phyloP scores from a whole-genome alignment of 2,888 invertebrate species.

The Drosophila algonquin region DNA sequence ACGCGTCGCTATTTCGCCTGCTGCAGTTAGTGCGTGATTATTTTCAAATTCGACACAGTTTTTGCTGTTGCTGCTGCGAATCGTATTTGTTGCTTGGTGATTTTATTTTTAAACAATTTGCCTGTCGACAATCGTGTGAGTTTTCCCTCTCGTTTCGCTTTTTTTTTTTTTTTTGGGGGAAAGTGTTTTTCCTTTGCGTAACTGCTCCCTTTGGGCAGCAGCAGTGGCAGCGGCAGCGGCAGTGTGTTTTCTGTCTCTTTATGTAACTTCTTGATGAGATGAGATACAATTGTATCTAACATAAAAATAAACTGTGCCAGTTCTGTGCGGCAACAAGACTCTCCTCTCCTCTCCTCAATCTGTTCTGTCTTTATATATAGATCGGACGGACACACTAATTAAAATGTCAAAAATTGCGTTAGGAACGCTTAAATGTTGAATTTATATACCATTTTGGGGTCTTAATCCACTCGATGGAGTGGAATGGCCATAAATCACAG shows the following conservation, averaged over 20 bases:
- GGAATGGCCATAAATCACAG: conserved; percentile 38
- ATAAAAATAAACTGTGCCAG: conserved; percentile 67
- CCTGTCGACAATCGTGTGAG: conserved; percentile 43
- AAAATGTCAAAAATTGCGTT: conserved; percentile 73
- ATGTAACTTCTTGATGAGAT: conserved; percentile 58
- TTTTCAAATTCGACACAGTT: conserved; percentile 80
- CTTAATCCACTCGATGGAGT: conserved; percentile 33
- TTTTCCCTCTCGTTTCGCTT: conserved; percentile 40
- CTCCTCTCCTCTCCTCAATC: conserved; percentile 11
- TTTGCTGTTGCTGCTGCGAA: conserved; percentile 51
- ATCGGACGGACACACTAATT: conserved; percentile 59
- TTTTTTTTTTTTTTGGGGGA: conserved; percentile 26
- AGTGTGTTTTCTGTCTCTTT: conserved; percentile 26
- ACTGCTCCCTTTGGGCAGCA: conserved; percentile 60
- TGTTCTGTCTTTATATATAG: conserved; percentile 52
- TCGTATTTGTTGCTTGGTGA: conserved; percentile 66
- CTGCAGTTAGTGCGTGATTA: conserved; percentile 77
- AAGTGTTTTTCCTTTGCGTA: conserved; percentile 73
- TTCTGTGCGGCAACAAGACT: conserved; percentile 27
- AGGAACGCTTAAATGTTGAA: conserved; percentile 58
- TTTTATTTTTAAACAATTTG: conserved; percentile 71
- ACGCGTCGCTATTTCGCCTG: conserved; percentile 9
- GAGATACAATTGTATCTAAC: conserved; percentile 63
- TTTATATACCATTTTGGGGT: conserved; percentile 60
- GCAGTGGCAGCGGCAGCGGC: too few species aligned